These are phyloP conservation scores for Melitaea athalia DNA, from an alignment of 2,888 invertebrate genomes.

Conservation along the genomic window DNA sequence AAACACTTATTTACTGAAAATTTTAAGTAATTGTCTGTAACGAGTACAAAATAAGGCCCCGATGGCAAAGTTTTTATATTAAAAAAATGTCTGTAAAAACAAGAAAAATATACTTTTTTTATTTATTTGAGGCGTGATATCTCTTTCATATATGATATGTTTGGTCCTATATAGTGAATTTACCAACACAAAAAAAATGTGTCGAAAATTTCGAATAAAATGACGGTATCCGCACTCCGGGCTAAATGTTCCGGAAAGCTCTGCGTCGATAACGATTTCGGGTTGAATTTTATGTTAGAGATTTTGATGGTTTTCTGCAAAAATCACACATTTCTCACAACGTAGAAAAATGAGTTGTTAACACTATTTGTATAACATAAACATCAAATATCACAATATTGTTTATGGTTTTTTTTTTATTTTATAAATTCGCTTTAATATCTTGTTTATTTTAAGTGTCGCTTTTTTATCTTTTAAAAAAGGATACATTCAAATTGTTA, in stretches of 20 bases:
- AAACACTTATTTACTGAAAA: too few relatives aligned
- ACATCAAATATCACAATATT: neutral
- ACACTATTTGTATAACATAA: neutral
- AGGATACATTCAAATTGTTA: too few relatives aligned
- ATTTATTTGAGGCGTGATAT: too few relatives aligned
- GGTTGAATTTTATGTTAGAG: neutral
- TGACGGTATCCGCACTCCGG: neutral
- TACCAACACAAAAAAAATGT: neutral
- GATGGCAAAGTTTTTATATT: too few relatives aligned
- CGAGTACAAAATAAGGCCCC: too few relatives aligned
- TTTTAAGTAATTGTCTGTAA: too few relatives aligned
- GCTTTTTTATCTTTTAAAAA: too few relatives aligned
- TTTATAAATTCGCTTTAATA: too few relatives aligned
- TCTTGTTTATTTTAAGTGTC: too few relatives aligned
- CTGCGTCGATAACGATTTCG: conserved; percentile 5
- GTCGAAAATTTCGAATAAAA: conserved; percentile 8
- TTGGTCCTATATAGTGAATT: neutral
- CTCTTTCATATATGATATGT: neutral
- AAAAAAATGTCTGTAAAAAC: too few relatives aligned
- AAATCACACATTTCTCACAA: neutral
- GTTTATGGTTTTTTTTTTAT: too few relatives aligned
- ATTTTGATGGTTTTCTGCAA: neutral
- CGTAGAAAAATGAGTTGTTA: too few relatives aligned
- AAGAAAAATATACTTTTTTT: neutral
- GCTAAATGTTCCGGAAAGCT: conserved; percentile 9